Evolutionary conservation across 2,888 invertebrate genomes (phyloP).

Genomic region (Peribatodes rhomboidaria): DNA sequence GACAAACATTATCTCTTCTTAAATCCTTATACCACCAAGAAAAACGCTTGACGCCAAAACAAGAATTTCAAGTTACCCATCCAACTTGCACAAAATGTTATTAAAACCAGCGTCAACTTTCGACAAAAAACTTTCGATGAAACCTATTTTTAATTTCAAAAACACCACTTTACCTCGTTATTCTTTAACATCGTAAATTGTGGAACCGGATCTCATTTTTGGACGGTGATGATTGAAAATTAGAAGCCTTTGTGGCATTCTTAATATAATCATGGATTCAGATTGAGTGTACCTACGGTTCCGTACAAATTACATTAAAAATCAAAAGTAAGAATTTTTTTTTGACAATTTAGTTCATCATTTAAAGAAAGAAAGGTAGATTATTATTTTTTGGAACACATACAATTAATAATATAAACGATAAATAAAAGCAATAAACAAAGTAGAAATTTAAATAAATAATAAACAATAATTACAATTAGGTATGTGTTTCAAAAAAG

Average conservation of each 20-base stretch:
- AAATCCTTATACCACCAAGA: not conserved
- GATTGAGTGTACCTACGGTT: conserved; percentile 5
- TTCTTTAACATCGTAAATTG: conserved; percentile 29
- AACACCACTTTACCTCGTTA: conserved; percentile 31
- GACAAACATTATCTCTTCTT: not conserved
- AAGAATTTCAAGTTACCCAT: conserved; percentile 28
- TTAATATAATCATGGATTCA: conserved; percentile 16
- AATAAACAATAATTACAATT: too few relatives aligned
- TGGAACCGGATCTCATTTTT: conserved; percentile 43
- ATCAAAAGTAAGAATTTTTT: too few relatives aligned
- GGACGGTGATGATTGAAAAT: conserved; percentile 38
- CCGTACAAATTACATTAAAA: conserved; percentile 2
- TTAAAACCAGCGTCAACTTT: conserved; percentile 28
- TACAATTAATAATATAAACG: too few relatives aligned
- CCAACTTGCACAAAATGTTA: conserved; percentile 21
- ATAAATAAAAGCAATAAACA: too few relatives aligned
- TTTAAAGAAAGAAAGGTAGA: too few relatives aligned
- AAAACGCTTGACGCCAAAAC: conserved; percentile 16
- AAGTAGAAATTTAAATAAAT: too few relatives aligned
- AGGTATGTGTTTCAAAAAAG: too few relatives aligned
- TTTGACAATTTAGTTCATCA: too few relatives aligned
- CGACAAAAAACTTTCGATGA: conserved; percentile 34
- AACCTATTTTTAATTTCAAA: conserved; percentile 15
- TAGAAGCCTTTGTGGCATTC: conserved; percentile 41
- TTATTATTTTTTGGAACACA: too few relatives aligned